Evolutionary conservation across 2,113 vertebrate genomes (phyloP).

Genomic region (Halichoeres trimaculatus): DNA sequence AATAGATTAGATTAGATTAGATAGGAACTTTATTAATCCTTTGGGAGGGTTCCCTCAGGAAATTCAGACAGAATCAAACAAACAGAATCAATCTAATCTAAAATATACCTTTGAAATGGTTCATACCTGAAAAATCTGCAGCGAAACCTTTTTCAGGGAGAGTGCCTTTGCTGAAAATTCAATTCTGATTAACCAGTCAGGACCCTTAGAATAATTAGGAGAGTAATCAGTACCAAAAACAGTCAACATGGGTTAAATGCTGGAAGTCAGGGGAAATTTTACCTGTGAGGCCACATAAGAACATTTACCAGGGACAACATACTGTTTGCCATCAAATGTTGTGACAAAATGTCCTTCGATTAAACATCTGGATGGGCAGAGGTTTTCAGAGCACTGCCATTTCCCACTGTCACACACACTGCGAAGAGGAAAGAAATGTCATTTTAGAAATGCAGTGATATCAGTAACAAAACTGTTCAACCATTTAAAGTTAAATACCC

Average conservation of each 20-base stretch:
- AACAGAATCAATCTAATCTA: not conserved
- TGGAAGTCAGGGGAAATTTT: not conserved
- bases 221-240: not conserved
- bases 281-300: constrained; percentile 74
- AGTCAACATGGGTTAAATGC: not conserved
- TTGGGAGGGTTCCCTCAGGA: no score
- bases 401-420: constrained; percentile 70
- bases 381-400: constrained; percentile 73
- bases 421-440: not conserved
- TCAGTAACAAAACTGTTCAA: no score
- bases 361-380: constrained; percentile 60
- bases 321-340: constrained; percentile 81
- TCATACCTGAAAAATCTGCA: constrained; percentile 71
- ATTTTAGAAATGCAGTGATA: not conserved
- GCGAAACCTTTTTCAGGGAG: no score
- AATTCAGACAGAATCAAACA: not conserved
- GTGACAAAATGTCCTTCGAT: constrained; percentile 79
- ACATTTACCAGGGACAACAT: constrained; percentile 73
- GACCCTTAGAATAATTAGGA: constrained; percentile 46
- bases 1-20: no score
- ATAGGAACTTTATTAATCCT: no score
- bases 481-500: not conserved
- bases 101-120: not conserved
- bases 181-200: constrained; percentile 65
- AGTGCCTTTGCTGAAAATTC: constrained; percentile 38